A percentile compares a stretch with the other conserved stretches of the same genome.
phyloP scores from a whole-genome alignment of 1,140 invertebrate genomes.

The Dreissena rostriformis region DNA sequence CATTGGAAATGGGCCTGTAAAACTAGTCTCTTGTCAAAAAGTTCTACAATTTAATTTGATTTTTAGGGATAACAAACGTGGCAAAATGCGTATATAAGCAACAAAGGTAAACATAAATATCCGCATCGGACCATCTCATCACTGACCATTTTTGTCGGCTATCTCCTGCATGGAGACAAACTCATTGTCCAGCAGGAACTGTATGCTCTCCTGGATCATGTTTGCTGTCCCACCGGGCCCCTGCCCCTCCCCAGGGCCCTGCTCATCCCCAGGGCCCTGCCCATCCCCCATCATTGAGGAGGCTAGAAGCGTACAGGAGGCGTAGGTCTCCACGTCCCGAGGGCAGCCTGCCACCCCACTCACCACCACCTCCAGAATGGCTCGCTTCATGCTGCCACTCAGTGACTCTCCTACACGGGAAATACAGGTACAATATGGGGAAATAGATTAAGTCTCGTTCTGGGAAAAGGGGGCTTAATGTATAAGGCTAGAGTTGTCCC shows the following conservation, averaged over 20 bases:
- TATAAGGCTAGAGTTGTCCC: no score
- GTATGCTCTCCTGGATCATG: constrained; percentile 84
- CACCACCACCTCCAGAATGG: constrained; percentile 89
- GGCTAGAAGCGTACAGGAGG: constrained; percentile 89
- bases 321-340: constrained; percentile 89
- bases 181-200: constrained; percentile 82
- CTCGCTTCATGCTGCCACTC: constrained; percentile 84
- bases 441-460: no score
- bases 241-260: neutral
- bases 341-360: constrained; percentile 90
- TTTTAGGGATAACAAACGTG: no score
- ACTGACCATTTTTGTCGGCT: constrained; percentile 32
- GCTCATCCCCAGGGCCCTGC: neutral
- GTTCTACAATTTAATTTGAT: no score
- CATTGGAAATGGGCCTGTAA: no score
- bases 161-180: constrained; percentile 71
- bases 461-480: no score
- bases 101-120: no score
- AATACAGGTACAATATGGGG: no score
- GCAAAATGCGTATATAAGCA: neutral
- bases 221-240: constrained; percentile 25
- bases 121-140: no score
- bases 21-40: no score
- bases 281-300: constrained; percentile 68
- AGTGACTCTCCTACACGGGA: constrained; percentile 76